Percentiles rank a stretch among this genome's conserved stretches.
Conservation (phyloP, 2,797 vertebrate genomes). For the Cryptoprocta ferox region DNA sequence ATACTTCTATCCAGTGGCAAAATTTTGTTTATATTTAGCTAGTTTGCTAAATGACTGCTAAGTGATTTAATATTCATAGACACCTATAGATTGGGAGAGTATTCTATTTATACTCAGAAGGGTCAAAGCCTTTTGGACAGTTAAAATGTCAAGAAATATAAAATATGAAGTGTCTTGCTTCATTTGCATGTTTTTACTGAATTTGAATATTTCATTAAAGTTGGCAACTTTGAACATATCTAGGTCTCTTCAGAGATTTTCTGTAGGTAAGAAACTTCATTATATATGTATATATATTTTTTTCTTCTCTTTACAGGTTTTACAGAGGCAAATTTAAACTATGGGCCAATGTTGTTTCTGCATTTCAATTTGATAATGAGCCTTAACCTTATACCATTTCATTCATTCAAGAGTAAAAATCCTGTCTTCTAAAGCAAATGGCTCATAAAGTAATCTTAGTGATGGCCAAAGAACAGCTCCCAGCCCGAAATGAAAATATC, state of each 20-base stretch:
- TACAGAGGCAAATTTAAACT: conserved; percentile 24
- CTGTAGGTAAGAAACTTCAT: background rate
- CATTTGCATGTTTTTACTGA: background rate
- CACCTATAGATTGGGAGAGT: background rate
- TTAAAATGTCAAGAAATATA: conserved; percentile 23
- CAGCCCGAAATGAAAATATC: conserved; percentile 18
- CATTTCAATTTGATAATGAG: conserved; percentile 66
- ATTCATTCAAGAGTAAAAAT: conserved; percentile 44
- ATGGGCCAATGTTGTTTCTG: conserved; percentile 49
- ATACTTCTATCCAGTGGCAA: background rate
- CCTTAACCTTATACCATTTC: conserved; percentile 48
- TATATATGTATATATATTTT: background rate
- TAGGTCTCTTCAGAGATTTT: conserved; percentile 31
- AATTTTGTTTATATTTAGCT: conserved; percentile 24
- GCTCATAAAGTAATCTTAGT: conserved; percentile 74
- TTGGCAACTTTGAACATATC: conserved; percentile 3
- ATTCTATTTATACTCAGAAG: background rate
- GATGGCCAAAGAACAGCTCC: conserved; percentile 74
- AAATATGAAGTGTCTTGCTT: conserved; percentile 39
- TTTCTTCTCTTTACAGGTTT: background rate
- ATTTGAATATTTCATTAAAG: conserved; percentile 23
- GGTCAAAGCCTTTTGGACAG: background rate
- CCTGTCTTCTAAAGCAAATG: conserved; percentile 76
- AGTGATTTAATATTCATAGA: conserved; percentile 27
- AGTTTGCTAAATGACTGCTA: background rate